Conservation (phyloP, 2,797 vertebrate genomes). For the Synaphobranchus kaupii region DNA sequence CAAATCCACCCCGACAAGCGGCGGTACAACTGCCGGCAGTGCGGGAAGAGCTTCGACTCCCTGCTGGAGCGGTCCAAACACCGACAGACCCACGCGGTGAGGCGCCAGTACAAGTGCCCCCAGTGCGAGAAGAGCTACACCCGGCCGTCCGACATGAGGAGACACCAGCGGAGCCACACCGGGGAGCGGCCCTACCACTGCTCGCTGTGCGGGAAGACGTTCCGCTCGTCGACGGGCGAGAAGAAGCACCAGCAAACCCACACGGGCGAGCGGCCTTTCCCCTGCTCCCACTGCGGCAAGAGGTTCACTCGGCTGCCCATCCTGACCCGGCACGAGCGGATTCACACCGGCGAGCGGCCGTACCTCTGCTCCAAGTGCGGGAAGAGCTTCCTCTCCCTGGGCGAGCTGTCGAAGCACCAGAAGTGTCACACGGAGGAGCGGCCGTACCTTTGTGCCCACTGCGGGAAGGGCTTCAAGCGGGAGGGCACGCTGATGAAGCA, state of each 20-base stretch:
- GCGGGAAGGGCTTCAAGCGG: slow-evolving; percentile 72
- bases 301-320: slow-evolving; percentile 72
- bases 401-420: slow-evolving; percentile 75
- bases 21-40: slow-evolving; percentile 28
- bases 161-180: slow-evolving; percentile 70
- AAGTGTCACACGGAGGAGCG: slow-evolving; percentile 68
- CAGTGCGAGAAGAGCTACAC: slow-evolving; percentile 73
- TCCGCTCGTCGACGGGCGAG: slow-evolving; percentile 68
- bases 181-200: slow-evolving; percentile 72
- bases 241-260: slow-evolving; percentile 71
- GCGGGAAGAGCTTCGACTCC: slow-evolving; percentile 23
- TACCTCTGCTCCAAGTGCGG: slow-evolving; percentile 78
- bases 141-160: slow-evolving; percentile 69
- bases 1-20: slow-evolving; percentile 17
- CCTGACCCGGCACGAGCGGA: slow-evolving; percentile 71
- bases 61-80: slow-evolving; percentile 47
- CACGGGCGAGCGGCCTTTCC: slow-evolving; percentile 70
- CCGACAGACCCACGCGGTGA: slow-evolving; percentile 62
- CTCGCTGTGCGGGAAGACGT: slow-evolving; percentile 66
- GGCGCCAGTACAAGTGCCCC: slow-evolving; percentile 67
- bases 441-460: slow-evolving; percentile 69
- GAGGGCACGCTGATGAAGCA: slow-evolving; percentile 81
- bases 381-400: slow-evolving; percentile 72
- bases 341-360: slow-evolving; percentile 78
- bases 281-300: slow-evolving; percentile 73